Evolutionary conservation across 2,888 invertebrate species (phyloP).

Genomic region (Fragum sueziense): DNA sequence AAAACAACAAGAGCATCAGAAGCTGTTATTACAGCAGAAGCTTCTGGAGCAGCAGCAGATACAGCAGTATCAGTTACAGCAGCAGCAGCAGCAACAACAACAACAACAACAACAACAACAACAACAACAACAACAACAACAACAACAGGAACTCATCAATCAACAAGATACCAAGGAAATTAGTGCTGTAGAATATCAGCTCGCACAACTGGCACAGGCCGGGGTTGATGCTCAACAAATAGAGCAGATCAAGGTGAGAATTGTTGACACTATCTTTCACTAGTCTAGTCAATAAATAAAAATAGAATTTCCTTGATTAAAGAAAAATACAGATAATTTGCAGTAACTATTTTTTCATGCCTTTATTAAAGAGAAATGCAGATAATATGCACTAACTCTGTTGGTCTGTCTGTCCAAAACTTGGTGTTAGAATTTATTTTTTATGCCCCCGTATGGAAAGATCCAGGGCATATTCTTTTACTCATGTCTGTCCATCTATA

Average conservation of each 20-base stretch:
- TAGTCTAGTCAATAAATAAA: too few species aligned
- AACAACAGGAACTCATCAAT: not conserved
- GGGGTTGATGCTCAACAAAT: conserved; percentile 54
- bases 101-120: not conserved
- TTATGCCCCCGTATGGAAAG: too few species aligned
- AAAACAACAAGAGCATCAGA: conserved; percentile 11
- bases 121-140: not conserved
- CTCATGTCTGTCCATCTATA: too few species aligned
- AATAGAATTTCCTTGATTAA: too few species aligned
- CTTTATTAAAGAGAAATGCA: too few species aligned
- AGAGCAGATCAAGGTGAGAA: conserved; percentile 65
- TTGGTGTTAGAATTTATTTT: too few species aligned
- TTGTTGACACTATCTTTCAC: too few species aligned
- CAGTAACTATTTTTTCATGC: too few species aligned
- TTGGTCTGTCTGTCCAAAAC: too few species aligned
- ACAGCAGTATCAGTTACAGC: not conserved
- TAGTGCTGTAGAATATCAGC: conserved; percentile 24
- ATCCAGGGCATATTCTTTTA: too few species aligned
- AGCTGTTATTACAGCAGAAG: not conserved
- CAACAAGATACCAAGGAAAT: conserved; percentile 16
- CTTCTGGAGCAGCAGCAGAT: conserved; percentile 13
- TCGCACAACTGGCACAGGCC: conserved; percentile 40
- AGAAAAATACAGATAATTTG: too few species aligned
- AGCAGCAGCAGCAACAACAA: not conserved
- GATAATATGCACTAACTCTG: too few species aligned